These are phyloP conservation scores for Sebastiscus tertius DNA, from an alignment of 2,797 vertebrate genomes.

Conservation along the genomic window DNA sequence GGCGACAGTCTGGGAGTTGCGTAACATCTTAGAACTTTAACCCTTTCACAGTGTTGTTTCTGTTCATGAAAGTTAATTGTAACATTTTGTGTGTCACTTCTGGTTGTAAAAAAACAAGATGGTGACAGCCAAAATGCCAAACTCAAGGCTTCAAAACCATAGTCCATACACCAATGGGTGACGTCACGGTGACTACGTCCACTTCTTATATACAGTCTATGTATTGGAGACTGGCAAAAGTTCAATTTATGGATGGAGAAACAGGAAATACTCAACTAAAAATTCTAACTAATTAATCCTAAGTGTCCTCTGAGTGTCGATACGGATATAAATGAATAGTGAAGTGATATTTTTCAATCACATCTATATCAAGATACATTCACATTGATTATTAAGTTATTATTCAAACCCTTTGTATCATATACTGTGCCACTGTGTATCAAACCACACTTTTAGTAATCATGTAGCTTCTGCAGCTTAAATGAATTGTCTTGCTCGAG, in stretches of 20 bases:
- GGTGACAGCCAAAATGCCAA: too few species aligned
- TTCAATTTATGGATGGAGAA: conserved; percentile 23
- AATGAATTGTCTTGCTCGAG: conserved; percentile 24
- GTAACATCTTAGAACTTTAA: not conserved
- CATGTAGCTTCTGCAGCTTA: not conserved
- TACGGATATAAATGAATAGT: not conserved
- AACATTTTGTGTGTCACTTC: too few species aligned
- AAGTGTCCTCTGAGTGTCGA: conserved; percentile 27
- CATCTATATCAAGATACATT: not conserved
- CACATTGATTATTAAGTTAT: not conserved
- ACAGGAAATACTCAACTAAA: conserved; percentile 36
- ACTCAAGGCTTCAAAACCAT: too few species aligned
- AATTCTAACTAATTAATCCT: not conserved
- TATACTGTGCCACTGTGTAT: not conserved
- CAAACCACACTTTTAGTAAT: not conserved
- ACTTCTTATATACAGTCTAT: not conserved
- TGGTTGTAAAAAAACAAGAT: too few species aligned
- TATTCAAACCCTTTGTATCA: not conserved
- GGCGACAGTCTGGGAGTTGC: too few species aligned
- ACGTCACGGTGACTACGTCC: not conserved
- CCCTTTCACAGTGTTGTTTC: not conserved
- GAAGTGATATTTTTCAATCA: not conserved
- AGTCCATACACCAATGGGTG: too few species aligned
- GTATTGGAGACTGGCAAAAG: conserved; percentile 11
- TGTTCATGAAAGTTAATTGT: too few species aligned